Base-by-base conservation (phyloP, 2,888 invertebrate species). In the Lithosia quadra region DNA sequence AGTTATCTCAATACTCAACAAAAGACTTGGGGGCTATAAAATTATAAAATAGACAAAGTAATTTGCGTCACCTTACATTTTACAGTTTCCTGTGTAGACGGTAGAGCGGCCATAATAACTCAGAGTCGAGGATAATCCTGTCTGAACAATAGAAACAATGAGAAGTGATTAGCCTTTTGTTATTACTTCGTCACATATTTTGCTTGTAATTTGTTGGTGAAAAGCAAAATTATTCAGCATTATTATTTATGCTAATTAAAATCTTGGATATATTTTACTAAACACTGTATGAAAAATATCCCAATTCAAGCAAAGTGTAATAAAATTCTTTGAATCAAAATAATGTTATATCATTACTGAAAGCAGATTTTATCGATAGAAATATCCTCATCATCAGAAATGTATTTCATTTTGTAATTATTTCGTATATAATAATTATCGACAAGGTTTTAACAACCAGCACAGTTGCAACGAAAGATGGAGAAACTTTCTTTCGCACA, bases 1-100 rank as follows among this genome's bases (percentile, higher is more conserved):
- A 82, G 73, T 81, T 81, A 82, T 82, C 80, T 76, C 70, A 78
- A 78, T 75, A 74, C 76, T 70, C 69, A 80, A 82, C 80, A 79
- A 80, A 80, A 71, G 72, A 79, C 78, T 80, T 36, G 43, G 69
- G 33, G 75, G 80, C 74, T 78, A 79, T 79, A 85, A 79, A 83
- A 85, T 88, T 85, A 88, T 86, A 84, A 86, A 88, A 88, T 84
- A 88, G 85, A 82, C 85, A 80, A 81, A 82, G 88, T 86, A 86
- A 88, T 88, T 86, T 86, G 87, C 79, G 86, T 84, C 88, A 86
- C 85, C 85, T 86, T 84, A 85, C 83, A 81, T 86, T 86, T 86
- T 86, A 86, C 84, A 80, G 85, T 84, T 84, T 86, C 86, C 85
- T 80, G 67, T 72, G 71, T 76, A 71, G 80, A 73, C 74, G 61